Base-by-base conservation (phyloP, 2,888 invertebrate species). In the Dynastes maya region DNA sequence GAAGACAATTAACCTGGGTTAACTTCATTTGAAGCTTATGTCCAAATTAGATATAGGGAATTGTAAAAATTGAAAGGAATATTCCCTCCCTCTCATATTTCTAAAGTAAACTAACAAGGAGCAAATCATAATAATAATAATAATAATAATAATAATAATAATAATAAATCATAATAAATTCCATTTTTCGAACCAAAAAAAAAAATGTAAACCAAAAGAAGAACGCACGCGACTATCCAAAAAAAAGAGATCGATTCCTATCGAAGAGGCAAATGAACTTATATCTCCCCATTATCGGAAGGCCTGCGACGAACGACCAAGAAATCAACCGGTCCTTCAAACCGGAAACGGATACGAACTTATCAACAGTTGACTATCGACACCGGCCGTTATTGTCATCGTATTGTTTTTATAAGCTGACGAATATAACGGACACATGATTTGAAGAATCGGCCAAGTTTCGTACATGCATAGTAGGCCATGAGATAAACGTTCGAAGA, bases 261-360 rank as follows among this genome's bases (percentile, higher is more conserved):
- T 76, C 75, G 32, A 16, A 49, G 11, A 76, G 80, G 82, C 81
- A 81, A 82, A 80, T 77, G 82, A 82, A 82, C 82, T 76, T 78
- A 82, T 82, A 81, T 81, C 81, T 74, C 45, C 55, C 72, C 78
- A 83, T 81, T 70, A 70, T 70, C 70, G 53, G 11, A 8, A 37
- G 16, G 11, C 32, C 70, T 32, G 32, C 53, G 29, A 70, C 70
- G 37, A 37, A 53, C 70, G 83, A 79, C 81, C 83, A 84, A 84
- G 84, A 84, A 82, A 82, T 80, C 70, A 32, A 40, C 64, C 72
- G 78, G 58, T 72, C 72, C 72, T 58, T 29, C 16, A 37, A 81
- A 80, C 80, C 83, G 84, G 87, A 87, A 87, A 85, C 86, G 87
- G 86, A 86, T 85, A 82, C 82, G 84, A 82, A 83, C 83, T 86